Conservation (phyloP, 2,888 invertebrate species). For the Nebria brevicollis region DNA sequence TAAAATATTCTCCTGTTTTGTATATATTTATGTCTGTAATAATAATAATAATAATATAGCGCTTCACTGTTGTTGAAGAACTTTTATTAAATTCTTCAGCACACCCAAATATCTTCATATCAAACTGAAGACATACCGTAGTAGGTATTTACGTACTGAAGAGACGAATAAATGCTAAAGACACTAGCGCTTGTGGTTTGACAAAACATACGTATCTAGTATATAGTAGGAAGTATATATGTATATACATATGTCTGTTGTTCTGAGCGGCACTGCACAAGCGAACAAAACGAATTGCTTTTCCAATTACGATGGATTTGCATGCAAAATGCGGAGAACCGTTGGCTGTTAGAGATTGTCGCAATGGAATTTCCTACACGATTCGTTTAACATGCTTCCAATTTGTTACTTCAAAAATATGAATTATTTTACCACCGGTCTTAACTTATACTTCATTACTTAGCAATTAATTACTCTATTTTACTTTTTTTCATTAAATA, state of each 20-base stretch:
- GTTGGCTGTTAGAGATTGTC: conserved; percentile 32
- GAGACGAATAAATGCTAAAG: too few species aligned
- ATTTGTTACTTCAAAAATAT: not conserved
- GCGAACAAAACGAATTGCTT: conserved; percentile 45
- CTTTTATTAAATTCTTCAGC: too few species aligned
- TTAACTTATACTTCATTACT: not conserved
- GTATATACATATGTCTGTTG: not conserved
- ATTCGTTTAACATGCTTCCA: conserved; percentile 39
- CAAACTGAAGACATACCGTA: too few species aligned
- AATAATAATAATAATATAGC: too few species aligned
- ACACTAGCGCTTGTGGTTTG: too few species aligned
- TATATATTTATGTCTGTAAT: too few species aligned
- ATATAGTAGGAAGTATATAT: not conserved
- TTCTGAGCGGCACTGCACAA: conserved; percentile 6
- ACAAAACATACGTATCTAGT: too few species aligned
- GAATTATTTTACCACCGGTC: conserved; percentile 7
- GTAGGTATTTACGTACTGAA: too few species aligned
- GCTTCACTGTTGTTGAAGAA: too few species aligned
- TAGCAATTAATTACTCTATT: not conserved
- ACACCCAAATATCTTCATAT: too few species aligned
- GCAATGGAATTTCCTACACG: conserved; percentile 40
- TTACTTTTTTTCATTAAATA: not conserved
- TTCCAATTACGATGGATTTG: conserved; percentile 44
- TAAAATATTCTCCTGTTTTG: too few species aligned
- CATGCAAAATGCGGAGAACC: conserved; percentile 36